Evolutionary conservation across 2,113 vertebrate genomes (phyloP).

Genomic region (Pteruthius melanotis): DNA sequence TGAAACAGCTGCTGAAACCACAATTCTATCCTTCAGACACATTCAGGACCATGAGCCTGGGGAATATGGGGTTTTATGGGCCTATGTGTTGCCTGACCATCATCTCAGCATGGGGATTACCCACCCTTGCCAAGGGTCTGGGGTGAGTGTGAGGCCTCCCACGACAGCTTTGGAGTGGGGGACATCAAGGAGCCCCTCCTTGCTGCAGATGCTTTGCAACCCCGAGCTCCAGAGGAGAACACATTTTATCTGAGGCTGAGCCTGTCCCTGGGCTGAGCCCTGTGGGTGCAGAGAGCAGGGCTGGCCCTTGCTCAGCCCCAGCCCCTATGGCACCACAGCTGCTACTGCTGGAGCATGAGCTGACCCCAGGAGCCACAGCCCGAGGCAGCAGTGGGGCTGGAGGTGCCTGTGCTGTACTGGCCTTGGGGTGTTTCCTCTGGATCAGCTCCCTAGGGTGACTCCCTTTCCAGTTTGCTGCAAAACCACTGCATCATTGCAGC

Average conservation of each 20-base stretch:
- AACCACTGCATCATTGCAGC: not conserved
- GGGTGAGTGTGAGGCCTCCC: not conserved
- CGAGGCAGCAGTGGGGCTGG: not conserved
- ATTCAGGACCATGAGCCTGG: not conserved
- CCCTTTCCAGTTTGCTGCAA: not conserved
- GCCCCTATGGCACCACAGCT: not conserved
- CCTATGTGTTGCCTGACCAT: not conserved
- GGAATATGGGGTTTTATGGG: not conserved
- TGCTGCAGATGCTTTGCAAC: not conserved
- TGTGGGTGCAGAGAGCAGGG: not conserved
- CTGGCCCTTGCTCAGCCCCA: not conserved
- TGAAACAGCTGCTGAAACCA: not conserved
- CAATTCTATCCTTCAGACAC: not conserved
- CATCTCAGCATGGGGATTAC: not conserved
- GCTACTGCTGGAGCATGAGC: not conserved
- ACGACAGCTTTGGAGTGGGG: not conserved
- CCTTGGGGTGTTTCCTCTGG: not conserved
- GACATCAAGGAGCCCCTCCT: not conserved
- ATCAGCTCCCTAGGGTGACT: not conserved
- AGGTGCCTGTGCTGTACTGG: accelerated
- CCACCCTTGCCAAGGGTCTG: not conserved
- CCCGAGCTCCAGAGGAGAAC: not conserved
- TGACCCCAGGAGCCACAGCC: not conserved
- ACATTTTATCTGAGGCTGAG: not conserved
- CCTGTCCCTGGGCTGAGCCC: no score